Conservation (phyloP, 2,113 vertebrate genomes). For the Antennarius striatus region DNA sequence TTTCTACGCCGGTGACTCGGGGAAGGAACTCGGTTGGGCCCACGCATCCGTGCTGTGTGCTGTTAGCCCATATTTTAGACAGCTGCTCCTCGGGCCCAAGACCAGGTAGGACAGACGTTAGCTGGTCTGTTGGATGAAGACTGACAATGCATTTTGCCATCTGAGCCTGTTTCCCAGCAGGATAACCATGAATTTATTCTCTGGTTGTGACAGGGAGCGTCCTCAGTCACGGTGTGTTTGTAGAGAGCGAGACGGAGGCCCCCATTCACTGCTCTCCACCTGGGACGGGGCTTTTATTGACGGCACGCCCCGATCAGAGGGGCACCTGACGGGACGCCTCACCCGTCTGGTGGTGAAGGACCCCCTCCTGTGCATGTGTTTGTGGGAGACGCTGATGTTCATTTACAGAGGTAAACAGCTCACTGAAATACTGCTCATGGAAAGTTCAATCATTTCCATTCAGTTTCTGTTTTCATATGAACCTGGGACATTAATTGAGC, state of each 20-base stretch:
- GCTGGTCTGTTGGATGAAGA: not conserved
- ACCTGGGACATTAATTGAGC: too few species aligned
- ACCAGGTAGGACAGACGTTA: slow-evolving; percentile 59
- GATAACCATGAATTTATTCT: not conserved
- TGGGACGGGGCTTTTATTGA: slow-evolving; percentile 71
- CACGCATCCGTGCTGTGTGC: slow-evolving; percentile 93
- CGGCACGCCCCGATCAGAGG: slow-evolving; percentile 69
- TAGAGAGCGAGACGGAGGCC: slow-evolving; percentile 66
- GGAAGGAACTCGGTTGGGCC: slow-evolving; percentile 84
- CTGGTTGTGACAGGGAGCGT: slow-evolving; percentile 60
- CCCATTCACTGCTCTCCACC: slow-evolving; percentile 83
- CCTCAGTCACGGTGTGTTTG: slow-evolving; percentile 77
- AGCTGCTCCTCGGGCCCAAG: slow-evolving; percentile 87
- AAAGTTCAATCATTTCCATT: too few species aligned
- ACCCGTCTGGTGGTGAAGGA: slow-evolving; percentile 92
- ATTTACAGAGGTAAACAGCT: slow-evolving; percentile 90
- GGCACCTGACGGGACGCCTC: slow-evolving; percentile 74
- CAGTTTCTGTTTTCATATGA: too few species aligned
- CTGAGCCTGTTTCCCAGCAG: too few species aligned
- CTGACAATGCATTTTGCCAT: not conserved
- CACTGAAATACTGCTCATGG: too few species aligned
- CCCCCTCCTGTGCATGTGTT: slow-evolving; percentile 85
- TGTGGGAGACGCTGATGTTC: slow-evolving; percentile 92
- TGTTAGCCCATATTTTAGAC: slow-evolving; percentile 89
- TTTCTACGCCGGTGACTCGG: slow-evolving; percentile 85